Evolutionary conservation across 2,888 invertebrate species (phyloP).

Genomic region (Galerucella pusilla): DNA sequence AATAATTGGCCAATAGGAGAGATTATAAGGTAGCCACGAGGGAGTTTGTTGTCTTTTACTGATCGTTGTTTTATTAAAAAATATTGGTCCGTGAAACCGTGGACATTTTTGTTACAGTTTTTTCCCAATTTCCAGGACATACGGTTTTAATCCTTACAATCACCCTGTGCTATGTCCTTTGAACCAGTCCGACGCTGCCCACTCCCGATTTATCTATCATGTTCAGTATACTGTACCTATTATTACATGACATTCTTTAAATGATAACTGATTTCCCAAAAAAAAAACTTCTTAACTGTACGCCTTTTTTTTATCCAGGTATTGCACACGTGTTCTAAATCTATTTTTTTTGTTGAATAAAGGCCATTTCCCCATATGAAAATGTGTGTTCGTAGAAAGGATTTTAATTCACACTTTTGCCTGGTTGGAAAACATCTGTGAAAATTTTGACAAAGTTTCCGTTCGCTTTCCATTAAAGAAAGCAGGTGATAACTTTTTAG

Average conservation of each 20-base stretch:
- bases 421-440: conserved; percentile 22
- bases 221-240: no score
- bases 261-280: no score
- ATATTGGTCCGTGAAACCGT: no score
- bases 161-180: neutral
- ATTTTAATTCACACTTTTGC: conserved; percentile 20
- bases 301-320: neutral
- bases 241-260: no score
- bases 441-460: conserved; percentile 30
- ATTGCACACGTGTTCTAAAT: neutral
- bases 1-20: no score
- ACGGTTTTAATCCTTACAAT: no score
- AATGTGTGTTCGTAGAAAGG: conserved; percentile 5
- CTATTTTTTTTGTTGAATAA: conserved; percentile 3
- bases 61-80: no score
- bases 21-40: no score
- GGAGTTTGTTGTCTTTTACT: no score
- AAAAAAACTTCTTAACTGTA: neutral
- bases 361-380: conserved; percentile 1
- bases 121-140: no score
- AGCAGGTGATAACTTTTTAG: conserved; percentile 29
- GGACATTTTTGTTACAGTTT: no score
- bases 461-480: conserved; percentile 25
- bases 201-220: neutral
- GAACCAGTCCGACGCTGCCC: neutral